Base-by-base conservation (phyloP, 2,113 vertebrate genomes). In the Boulengeromyrus knoepffleri region DNA sequence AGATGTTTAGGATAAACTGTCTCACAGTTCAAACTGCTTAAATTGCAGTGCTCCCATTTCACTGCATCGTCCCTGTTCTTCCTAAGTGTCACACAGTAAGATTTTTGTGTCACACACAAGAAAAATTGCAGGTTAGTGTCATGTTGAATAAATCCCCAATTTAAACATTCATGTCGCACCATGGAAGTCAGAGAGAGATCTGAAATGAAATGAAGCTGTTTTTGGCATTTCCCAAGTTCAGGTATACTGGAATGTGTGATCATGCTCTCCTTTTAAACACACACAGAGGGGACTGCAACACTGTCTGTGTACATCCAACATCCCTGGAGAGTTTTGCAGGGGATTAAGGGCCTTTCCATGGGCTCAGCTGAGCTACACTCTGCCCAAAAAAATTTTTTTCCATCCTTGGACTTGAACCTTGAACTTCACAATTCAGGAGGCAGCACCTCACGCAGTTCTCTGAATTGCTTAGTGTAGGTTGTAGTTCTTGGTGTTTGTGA, bases 1-100 rank as follows among this genome's bases (percentile, higher is more conserved):
- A 90, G 85, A 88, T 90, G 90, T 90, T 24, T 87, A 36, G 49
- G 50, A 39, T 24, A 52, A 87, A 46, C 39, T 87, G 47, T 77
- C 52, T 88, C 49, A 27, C n/a, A 77, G 24, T 90, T 83, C 77
- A 45, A 56, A 45, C 42, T 49, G 13, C 87, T 83, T 90, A 46
- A 84, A 90, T 90, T 49, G 58, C 80, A 47, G 36, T 15, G 24
- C 70, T 47, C 13, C 19, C 74, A 19, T 62, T 31, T n/a, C 53
- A 9, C 10, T 24, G 27, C n/a, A 19, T n/a, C 21, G 19, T 47
- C 36, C 31, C 47, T 13, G 74, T 2, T 36, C 12, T 31, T 36
- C 50, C 49, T 36, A n/a, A 66, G n/a, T 66, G 27, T 31, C 62
- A 70, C n/a, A 27, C 10, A 3, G n/a, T 66, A 13, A 50, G 49